These are phyloP conservation scores for Mythimna loreyi DNA, from an alignment of 2,888 invertebrate species.

Conservation along the genomic window DNA sequence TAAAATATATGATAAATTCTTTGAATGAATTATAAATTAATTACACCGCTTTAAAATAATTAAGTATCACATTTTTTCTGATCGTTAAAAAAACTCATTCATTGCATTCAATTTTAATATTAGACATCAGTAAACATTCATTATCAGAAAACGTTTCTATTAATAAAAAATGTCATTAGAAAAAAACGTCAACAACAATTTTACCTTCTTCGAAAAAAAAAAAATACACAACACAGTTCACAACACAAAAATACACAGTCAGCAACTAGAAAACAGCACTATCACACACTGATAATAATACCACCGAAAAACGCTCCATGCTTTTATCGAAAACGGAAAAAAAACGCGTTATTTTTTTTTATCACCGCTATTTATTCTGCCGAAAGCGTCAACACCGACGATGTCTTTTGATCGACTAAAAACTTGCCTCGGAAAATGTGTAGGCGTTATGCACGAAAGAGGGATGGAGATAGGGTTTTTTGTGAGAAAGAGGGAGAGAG, in stretches of 20 bases:
- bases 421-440: conserved; percentile 84
- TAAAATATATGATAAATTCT: background rate
- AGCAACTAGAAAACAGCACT: conserved; percentile 62
- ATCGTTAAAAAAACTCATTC: background rate
- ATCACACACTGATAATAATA: conserved; percentile 68
- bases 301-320: conserved; percentile 63
- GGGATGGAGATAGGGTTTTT: conserved; percentile 72
- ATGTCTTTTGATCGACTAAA: conserved; percentile 87
- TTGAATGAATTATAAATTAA: background rate
- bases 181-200: conserved; percentile 53
- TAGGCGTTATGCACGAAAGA: conserved; percentile 82
- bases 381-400: conserved; percentile 79
- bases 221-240: conserved; percentile 64
- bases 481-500: conserved; percentile 70
- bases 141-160: background rate
- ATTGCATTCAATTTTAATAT: background rate
- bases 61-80: background rate
- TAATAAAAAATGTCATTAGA: background rate
- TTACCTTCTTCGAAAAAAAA: conserved; percentile 64
- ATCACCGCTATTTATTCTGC: conserved; percentile 60
- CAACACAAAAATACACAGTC: conserved; percentile 68
- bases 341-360: conserved; percentile 60
- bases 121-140: background rate
- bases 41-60: background rate
- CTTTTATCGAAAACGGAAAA: conserved; percentile 50